A percentile compares a stretch with the other conserved stretches of the same genome.
Conservation (phyloP, 92 coral and sea anemone genomes). For the Siderastrea siderea region DNA sequence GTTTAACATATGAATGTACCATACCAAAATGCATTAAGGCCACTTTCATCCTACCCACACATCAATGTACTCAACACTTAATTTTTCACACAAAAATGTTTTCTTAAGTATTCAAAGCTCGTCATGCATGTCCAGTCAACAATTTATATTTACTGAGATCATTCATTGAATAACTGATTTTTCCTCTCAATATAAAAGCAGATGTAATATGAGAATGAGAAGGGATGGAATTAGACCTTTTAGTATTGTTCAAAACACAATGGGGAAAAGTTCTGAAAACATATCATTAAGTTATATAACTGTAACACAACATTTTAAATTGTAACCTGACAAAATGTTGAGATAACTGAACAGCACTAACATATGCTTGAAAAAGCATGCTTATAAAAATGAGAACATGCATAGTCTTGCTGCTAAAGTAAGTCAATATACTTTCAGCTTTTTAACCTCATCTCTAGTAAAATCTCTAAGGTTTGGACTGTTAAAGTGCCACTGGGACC, state of each 20-base stretch:
- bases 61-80: background rate
- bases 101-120: conserved; percentile 15
- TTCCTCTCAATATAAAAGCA: conserved; percentile 9
- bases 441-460: conserved; percentile 37
- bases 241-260: conserved; percentile 9
- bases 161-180: conserved; percentile 3
- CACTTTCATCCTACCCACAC: conserved; percentile 1
- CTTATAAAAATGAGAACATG: conserved; percentile 10
- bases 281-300: background rate
- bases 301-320: conserved; percentile 13
- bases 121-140: background rate
- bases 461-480: conserved; percentile 27
- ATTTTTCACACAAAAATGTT: background rate
- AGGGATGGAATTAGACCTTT: conserved; percentile 23
- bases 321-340: background rate
- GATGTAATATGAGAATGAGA: conserved; percentile 1
- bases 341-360: conserved; percentile 30
- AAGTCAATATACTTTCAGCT: conserved; percentile 44
- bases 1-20: background rate
- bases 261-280: conserved; percentile 17
- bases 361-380: conserved; percentile 1
- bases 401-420: conserved; percentile 13
- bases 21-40: background rate
- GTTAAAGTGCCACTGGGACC: no score
- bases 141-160: background rate